A percentile compares a stretch with the other conserved stretches of the same genome.
Evolutionary conservation across 2,113 vertebrate genomes (phyloP).

Genomic region (Malurus alboscapulatus): DNA sequence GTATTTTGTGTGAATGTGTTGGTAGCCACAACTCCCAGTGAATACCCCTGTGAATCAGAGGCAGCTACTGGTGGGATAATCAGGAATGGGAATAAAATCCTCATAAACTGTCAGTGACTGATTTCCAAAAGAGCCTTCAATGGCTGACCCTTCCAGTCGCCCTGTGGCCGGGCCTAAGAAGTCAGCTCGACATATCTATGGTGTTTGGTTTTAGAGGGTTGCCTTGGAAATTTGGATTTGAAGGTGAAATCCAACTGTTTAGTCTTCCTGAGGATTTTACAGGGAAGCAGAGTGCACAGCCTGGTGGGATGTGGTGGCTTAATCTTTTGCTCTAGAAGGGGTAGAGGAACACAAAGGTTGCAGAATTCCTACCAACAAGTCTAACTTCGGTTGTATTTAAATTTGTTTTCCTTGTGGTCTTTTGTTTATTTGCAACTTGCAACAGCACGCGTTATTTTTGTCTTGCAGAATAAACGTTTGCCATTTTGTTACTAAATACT

Average conservation of each 20-base stretch:
- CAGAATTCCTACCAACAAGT: background rate
- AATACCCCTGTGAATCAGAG: background rate
- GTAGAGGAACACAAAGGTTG: background rate
- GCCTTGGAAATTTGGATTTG: background rate
- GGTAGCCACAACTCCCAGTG: background rate
- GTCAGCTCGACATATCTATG: background rate
- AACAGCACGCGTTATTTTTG: background rate
- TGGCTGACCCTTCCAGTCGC: background rate
- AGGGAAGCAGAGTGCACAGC: background rate
- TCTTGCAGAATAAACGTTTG: background rate
- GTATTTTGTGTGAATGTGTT: background rate
- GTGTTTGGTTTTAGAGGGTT: background rate
- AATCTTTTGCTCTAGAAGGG: background rate
- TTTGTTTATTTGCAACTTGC: background rate
- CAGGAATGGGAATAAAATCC: background rate
- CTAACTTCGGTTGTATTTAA: background rate
- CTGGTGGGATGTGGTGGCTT: background rate
- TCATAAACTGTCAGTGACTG: background rate
- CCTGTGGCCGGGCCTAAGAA: background rate
- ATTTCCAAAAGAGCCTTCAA: background rate
- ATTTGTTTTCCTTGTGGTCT: background rate
- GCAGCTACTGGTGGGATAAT: background rate
- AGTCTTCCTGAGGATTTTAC: background rate
- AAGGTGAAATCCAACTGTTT: background rate
- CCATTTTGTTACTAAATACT: background rate